Percentiles rank a stretch among this genome's conserved stretches.
Conservation (phyloP, 2,888 invertebrate species). For the Spodoptera picta region DNA sequence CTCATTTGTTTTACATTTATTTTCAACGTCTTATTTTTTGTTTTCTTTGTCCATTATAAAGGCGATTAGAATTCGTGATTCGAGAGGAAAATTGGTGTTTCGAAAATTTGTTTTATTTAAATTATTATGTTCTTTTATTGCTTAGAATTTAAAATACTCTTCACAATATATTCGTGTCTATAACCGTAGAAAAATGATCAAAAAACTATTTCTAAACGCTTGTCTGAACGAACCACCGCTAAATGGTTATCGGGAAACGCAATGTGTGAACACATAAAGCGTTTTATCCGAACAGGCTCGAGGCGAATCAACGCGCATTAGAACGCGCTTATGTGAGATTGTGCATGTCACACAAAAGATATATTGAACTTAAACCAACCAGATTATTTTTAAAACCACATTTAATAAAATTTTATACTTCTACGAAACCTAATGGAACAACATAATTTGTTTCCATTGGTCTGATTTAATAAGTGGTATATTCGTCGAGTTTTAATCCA, state of each 20-base stretch:
- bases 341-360: slow-evolving; percentile 31
- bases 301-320: slow-evolving; percentile 31
- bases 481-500: too few species aligned
- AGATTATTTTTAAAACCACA: too few species aligned
- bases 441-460: slow-evolving; percentile 1
- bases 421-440: neutral
- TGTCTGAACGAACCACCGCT: slow-evolving; percentile 12
- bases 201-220: slow-evolving; percentile 6
- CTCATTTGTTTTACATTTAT: slow-evolving; percentile 50
- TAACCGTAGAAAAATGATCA: too few species aligned
- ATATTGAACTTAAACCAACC: neutral
- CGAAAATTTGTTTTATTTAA: slow-evolving; percentile 4
- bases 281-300: slow-evolving; percentile 27
- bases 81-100: slow-evolving; percentile 14
- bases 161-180: too few species aligned
- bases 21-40: slow-evolving; percentile 24
- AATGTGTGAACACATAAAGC: slow-evolving; percentile 12
- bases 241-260: slow-evolving; percentile 18
- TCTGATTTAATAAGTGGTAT: too few species aligned
- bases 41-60: slow-evolving; percentile 26
- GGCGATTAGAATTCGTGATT: slow-evolving; percentile 40
- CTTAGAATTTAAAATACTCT: too few species aligned
- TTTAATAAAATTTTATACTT: too few species aligned
- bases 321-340: slow-evolving; percentile 27
- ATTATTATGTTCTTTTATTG: neutral